Evolutionary conservation across 2,113 vertebrate species (phyloP), one percentile per base, ranked within the genome.

Genomic region (Redunca redunca): DNA sequence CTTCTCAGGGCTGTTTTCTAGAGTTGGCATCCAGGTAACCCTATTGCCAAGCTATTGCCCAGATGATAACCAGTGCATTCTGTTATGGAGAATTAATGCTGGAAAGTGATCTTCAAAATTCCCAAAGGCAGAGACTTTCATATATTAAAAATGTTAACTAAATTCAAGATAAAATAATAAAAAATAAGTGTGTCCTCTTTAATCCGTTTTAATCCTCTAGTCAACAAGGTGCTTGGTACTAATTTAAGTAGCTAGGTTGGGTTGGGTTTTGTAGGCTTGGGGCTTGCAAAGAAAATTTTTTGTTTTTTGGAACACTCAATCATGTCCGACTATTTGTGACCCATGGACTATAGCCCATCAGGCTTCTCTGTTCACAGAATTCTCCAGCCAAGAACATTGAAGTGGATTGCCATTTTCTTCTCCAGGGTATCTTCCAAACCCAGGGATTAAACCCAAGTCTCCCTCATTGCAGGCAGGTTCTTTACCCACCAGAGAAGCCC

Each of bases 141-240:
- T 58, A 43, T 91, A 43, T 95, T 86, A 64, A 93, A 86, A 84
- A 91, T 46, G 19, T 85, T 15, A 84, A 30, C 30, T 86, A 84
- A 48, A 58, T 95, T 40, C 25, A 71, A 83, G 11, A 78, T 53
- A 53, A 87, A 58, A 64, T 89, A 30, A 81, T 81, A 30, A 14
- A 80, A 83, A 91, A 57, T 1, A 77, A 52, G 26, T 53, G 33
- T 36, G 10, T 33, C 64, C 85, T 6, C 21, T 92, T 71, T 10
- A 36, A 1, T 30, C 21, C 46, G 11, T 80, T 84, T 91, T 88
- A 58, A 82, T 50, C 13, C 5, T 93, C 48, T 83, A 40, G 12
- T 82, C 40, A 53, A 60, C 2, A 80, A 17, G 5, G 3, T 83
- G 43, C 28, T 71, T 62, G 26, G 16, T n/a, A 62, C 7, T 55